Evolutionary conservation across 2,797 vertebrate species (phyloP).

Genomic region (Orestias chungarensis): DNA sequence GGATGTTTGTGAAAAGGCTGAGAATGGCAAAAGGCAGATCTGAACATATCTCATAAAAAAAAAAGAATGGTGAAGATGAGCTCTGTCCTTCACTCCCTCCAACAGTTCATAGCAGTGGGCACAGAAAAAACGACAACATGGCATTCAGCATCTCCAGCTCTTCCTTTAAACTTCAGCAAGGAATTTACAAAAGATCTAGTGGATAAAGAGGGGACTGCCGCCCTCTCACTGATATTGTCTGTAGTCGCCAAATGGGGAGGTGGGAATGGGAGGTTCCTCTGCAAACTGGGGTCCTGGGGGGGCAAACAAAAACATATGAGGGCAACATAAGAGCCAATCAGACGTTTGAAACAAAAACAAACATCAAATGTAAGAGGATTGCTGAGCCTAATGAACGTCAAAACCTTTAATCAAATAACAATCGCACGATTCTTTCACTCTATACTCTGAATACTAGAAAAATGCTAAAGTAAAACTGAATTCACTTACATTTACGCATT

Average conservation of each 20-base stretch:
- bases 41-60: constrained; percentile 56
- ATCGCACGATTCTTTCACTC: background rate
- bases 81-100: constrained; percentile 49
- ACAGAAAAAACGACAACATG: constrained; percentile 45
- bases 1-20: constrained; percentile 59
- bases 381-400: background rate
- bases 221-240: constrained; percentile 90
- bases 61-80: constrained; percentile 50
- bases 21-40: constrained; percentile 67
- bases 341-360: background rate
- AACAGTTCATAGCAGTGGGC: constrained; percentile 51
- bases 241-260: constrained; percentile 87
- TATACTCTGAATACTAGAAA: background rate
- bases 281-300: constrained; percentile 86
- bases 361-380: background rate
- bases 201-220: constrained; percentile 16
- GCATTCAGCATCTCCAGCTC: constrained; percentile 51
- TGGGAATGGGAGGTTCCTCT: constrained; percentile 86
- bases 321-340: background rate
- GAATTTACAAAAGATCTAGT: constrained; percentile 76
- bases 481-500: no score
- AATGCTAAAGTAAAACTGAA: background rate
- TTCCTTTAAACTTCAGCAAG: constrained; percentile 69
- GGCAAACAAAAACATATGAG: background rate
- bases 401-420: background rate